Conservation (phyloP, 64 coral and sea anemone species). For the Astreopora myriophthalma region DNA sequence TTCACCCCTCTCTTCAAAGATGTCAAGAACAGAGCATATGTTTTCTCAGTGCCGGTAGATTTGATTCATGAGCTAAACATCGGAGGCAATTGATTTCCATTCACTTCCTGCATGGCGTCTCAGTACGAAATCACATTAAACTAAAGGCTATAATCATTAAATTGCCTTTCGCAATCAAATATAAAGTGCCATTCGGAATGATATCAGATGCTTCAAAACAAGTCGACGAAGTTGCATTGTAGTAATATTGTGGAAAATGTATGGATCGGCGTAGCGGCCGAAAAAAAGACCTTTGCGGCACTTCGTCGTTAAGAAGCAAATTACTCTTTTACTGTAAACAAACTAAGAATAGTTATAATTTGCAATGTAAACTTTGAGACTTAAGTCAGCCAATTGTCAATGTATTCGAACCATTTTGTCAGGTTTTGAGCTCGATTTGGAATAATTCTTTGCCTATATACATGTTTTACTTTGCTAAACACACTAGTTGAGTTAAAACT, state of each 20-base stretch:
- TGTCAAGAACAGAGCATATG: no score
- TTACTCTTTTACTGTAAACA: background rate
- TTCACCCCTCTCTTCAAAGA: no score
- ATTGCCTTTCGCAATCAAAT: no score
- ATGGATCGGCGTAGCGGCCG: background rate
- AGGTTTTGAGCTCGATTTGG: background rate
- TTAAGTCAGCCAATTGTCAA: background rate
- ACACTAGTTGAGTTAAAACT: background rate
- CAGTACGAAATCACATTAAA: no score
- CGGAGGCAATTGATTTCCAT: background rate
- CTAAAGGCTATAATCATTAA: no score
- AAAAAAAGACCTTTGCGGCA: background rate
- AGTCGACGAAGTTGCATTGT: background rate
- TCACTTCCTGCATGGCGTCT: background rate
- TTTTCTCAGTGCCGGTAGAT: no score
- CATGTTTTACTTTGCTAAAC: background rate
- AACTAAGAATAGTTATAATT: slow-evolving; percentile 9
- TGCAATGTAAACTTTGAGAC: background rate
- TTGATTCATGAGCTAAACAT: no score
- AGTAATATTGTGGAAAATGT: no score
- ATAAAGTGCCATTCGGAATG: no score
- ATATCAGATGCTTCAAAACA: background rate
- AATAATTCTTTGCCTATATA: background rate
- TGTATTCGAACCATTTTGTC: background rate
- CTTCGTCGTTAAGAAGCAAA: background rate